Conservation (phyloP, 2,113 vertebrate species). For the Sinocyclocheilus maitianheensis region DNA sequence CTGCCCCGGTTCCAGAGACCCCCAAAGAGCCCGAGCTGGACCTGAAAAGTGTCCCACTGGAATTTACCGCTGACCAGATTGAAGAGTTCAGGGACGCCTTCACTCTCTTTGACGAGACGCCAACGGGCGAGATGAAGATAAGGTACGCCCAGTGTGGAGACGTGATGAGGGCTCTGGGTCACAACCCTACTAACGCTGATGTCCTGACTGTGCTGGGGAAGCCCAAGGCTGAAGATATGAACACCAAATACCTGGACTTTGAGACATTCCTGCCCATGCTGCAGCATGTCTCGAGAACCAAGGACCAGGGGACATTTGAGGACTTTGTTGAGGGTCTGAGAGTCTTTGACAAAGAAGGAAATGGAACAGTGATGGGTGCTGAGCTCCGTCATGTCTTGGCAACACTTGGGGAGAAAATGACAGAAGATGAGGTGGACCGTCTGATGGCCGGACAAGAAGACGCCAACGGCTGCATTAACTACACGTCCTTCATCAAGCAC, state of each 20-base stretch:
- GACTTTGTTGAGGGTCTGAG: constrained; percentile 95
- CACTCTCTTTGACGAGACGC: constrained; percentile 88
- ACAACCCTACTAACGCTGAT: constrained; percentile 95
- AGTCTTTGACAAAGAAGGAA: constrained; percentile 78
- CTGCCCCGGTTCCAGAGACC: constrained; percentile 54
- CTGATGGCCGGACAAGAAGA: constrained; percentile 94
- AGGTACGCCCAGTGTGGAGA: constrained; percentile 88
- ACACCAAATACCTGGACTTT: constrained; percentile 86
- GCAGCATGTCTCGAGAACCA: constrained; percentile 89
- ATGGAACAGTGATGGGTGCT: constrained; percentile 80
- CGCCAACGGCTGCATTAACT: constrained; percentile 92
- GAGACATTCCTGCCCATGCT: constrained; percentile 94
- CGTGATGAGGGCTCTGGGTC: constrained; percentile 89
- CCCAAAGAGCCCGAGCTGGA: constrained; percentile 66
- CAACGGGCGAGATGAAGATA: constrained; percentile 90
- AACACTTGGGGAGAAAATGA: constrained; percentile 78
- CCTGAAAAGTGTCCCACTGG: constrained; percentile 72
- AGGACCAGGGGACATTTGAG: constrained; percentile 92
- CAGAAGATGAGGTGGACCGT: constrained; percentile 83
- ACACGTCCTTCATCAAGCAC: constrained; percentile 91
- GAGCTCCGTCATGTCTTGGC: constrained; percentile 81
- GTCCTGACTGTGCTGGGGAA: constrained; percentile 91
- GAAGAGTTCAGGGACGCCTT: constrained; percentile 96
- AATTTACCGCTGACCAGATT: constrained; percentile 83
- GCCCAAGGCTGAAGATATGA: constrained; percentile 90